Percentiles rank a stretch among this genome's conserved stretches.
These are phyloP conservation scores for Bilobella aurantiaca DNA, from an alignment of 1,140 invertebrate species.

Conservation along the genomic window DNA sequence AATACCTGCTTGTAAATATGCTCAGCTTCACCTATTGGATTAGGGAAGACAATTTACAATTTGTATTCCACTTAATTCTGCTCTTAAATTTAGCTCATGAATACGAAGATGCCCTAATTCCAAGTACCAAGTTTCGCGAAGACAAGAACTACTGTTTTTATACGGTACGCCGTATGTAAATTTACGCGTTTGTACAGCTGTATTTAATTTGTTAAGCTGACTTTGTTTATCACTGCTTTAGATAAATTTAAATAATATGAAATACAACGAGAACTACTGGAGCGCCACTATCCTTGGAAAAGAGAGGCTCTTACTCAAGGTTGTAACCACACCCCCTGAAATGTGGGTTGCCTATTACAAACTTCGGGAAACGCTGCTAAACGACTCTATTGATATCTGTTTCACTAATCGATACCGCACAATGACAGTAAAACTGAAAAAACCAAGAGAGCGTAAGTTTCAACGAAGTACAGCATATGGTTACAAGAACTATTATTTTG, in stretches of 20 bases:
- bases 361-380: not conserved
- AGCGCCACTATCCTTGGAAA: constrained; percentile 1
- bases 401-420: constrained; percentile 12
- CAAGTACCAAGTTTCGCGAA: constrained; percentile 7
- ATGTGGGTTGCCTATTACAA: constrained; percentile 18
- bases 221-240: not conserved
- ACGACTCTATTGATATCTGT: constrained; percentile 6
- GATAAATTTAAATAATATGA: not conserved
- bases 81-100: not conserved
- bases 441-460: constrained; percentile 10
- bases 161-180: too few species aligned
- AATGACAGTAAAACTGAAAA: constrained; percentile 12
- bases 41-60: too few species aligned
- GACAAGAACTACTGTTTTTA: constrained; percentile 7
- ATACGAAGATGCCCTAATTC: not conserved
- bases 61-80: too few species aligned
- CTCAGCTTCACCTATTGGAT: too few species aligned
- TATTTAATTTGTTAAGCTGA: not conserved
- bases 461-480: not conserved
- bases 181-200: not conserved
- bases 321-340: constrained; percentile 16
- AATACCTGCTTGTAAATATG: too few species aligned
- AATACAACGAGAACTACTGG: constrained; percentile 12
- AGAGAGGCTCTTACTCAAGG: constrained; percentile 14
- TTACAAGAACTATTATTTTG: too few species aligned